Percentiles rank a stretch among this genome's conserved stretches.
Evolutionary conservation across 1,140 invertebrate genomes (phyloP).

Genomic region (Potamilus streckersoni): DNA sequence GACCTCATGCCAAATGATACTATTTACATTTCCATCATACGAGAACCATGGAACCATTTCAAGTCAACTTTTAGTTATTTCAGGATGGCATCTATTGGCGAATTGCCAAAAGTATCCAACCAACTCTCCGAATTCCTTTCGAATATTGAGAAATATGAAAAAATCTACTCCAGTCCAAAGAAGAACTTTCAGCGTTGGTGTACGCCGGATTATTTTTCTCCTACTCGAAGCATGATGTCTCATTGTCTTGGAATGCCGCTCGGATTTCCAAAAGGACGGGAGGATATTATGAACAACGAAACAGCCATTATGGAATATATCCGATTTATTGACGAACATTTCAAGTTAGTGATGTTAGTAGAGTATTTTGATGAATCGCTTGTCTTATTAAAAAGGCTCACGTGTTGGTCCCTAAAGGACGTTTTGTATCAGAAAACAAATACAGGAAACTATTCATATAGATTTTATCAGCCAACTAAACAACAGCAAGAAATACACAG

Average conservation of each 20-base stretch:
- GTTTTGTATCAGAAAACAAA: conserved; percentile 49
- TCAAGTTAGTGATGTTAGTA: conserved; percentile 71
- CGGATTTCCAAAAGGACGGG: conserved; percentile 52
- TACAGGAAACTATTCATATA: conserved; percentile 36
- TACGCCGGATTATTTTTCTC: conserved; percentile 58
- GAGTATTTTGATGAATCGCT: conserved; percentile 73
- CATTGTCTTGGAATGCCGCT: conserved; percentile 59
- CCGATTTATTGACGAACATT: conserved; percentile 49
- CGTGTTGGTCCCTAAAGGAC: conserved; percentile 69
- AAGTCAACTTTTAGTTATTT: conserved; percentile 40
- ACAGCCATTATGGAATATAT: conserved; percentile 43
- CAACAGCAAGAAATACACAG: conserved; percentile 32
- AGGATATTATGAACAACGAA: conserved; percentile 45
- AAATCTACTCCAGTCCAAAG: conserved; percentile 46
- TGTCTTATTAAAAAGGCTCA: conserved; percentile 69
- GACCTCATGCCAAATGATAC: conserved; percentile 37
- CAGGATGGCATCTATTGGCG: conserved; percentile 13
- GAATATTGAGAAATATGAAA: conserved; percentile 53
- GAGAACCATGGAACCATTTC: conserved; percentile 38
- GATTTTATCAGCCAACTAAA: conserved; percentile 5
- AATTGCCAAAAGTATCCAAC: conserved; percentile 17
- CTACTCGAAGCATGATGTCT: conserved; percentile 57
- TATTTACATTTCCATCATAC: conserved; percentile 37
- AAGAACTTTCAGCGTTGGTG: conserved; percentile 40
- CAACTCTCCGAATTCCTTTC: conserved; percentile 46